These are phyloP conservation scores for Gymnothorax reevesii DNA, from an alignment of 2,797 vertebrate genomes.

Conservation along the genomic window DNA sequence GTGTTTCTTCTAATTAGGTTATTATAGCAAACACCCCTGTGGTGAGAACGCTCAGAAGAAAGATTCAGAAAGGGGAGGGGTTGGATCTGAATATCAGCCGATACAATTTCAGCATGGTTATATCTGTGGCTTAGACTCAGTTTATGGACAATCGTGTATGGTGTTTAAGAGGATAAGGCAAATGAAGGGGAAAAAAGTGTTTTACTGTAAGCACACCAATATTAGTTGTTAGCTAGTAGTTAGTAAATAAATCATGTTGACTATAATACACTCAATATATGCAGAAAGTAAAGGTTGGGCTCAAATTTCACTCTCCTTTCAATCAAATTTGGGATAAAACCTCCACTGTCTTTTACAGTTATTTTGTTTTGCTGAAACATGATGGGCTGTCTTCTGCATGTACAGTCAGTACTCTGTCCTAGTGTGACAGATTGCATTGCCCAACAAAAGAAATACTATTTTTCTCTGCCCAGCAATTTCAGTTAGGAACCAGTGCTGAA, in stretches of 20 bases:
- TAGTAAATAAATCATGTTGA: neutral
- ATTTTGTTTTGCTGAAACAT: too few species aligned
- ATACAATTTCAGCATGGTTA: neutral
- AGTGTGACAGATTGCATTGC: neutral
- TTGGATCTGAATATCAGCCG: neutral
- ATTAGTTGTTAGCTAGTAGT: too few species aligned
- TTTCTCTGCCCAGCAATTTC: neutral
- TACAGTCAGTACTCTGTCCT: neutral
- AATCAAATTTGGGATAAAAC: neutral
- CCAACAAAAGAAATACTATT: neutral
- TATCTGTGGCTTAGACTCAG: neutral
- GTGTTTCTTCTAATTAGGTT: constrained; percentile 23
- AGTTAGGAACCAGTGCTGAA: neutral
- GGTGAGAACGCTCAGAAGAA: neutral
- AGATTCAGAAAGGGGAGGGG: neutral
- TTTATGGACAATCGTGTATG: neutral
- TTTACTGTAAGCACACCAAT: constrained; percentile 1
- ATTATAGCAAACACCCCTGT: constrained; percentile 17
- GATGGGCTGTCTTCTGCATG: neutral
- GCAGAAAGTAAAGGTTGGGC: neutral
- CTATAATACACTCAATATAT: neutral
- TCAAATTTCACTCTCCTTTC: neutral
- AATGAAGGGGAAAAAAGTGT: neutral
- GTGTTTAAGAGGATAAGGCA: neutral
- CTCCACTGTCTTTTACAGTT: too few species aligned